Conservation (phyloP, 2,888 invertebrate species). For the Brachyopa scutellaris region DNA sequence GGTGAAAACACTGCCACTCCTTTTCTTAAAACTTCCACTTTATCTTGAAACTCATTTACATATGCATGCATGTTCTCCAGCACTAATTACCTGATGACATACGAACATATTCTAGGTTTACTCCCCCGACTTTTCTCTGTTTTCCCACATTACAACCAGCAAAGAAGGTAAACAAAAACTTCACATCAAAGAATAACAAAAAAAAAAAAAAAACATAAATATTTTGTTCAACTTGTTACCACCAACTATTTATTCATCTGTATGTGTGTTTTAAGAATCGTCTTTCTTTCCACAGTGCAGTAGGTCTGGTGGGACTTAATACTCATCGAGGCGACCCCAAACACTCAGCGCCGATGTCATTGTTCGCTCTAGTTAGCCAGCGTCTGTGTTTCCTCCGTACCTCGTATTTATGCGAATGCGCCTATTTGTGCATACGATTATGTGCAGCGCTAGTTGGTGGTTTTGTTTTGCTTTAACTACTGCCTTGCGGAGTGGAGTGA, state of each 20-base stretch:
- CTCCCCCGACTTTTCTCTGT: constrained; percentile 20
- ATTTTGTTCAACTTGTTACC: constrained; percentile 57
- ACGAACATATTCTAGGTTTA: constrained; percentile 1
- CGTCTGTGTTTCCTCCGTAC: constrained; percentile 40
- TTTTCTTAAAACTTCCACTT: background rate
- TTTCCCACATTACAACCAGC: constrained; percentile 6
- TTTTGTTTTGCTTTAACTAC: background rate
- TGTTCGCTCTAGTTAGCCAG: constrained; percentile 71
- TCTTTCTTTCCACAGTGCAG: constrained; percentile 1
- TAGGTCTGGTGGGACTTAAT: constrained; percentile 22
- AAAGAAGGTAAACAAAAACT: constrained; percentile 57
- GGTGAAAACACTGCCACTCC: background rate
- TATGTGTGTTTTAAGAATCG: constrained; percentile 20
- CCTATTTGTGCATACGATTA: constrained; percentile 51
- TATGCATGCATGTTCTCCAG: too few species aligned
- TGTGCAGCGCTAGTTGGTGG: constrained; percentile 6
- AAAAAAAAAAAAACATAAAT: constrained; percentile 31
- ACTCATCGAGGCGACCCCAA: constrained; percentile 54
- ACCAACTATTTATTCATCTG: constrained; percentile 16
- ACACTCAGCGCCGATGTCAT: constrained; percentile 67
- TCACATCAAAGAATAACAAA: constrained; percentile 18
- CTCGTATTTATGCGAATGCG: constrained; percentile 55
- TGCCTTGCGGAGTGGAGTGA: background rate
- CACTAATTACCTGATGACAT: constrained; percentile 26
- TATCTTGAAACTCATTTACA: background rate